These are phyloP conservation scores for Fukomys damarensis DNA, from an alignment of 2,113 vertebrate species.

Conservation along the genomic window DNA sequence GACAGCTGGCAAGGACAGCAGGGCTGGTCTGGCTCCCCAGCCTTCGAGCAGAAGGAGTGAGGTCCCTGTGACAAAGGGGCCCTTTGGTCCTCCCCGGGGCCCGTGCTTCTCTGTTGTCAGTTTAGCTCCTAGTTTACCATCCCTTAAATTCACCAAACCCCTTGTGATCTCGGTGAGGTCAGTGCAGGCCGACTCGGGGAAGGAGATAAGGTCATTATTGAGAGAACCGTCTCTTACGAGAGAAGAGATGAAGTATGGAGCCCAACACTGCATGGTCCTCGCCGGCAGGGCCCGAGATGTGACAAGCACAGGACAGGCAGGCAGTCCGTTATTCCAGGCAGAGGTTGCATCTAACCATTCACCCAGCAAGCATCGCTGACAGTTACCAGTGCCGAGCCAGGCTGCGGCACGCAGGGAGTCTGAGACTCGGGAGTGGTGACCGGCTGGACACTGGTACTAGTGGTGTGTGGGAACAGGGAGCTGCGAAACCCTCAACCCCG, in stretches of 20 bases:
- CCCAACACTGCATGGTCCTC: not conserved
- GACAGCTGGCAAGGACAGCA: constrained; percentile 61
- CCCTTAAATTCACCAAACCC: constrained; percentile 26
- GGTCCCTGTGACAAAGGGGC: constrained; percentile 56
- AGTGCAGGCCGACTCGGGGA: constrained; percentile 49
- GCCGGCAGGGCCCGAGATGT: not conserved
- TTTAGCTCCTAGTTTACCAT: constrained; percentile 29
- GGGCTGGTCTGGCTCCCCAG: constrained; percentile 44
- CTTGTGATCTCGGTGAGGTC: not conserved
- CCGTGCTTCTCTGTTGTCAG: not conserved
- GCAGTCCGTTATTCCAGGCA: too few species aligned
- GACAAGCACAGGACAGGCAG: not conserved
- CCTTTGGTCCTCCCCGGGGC: constrained; percentile 20
- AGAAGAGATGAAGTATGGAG: not conserved
- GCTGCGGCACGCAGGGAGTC: not conserved
- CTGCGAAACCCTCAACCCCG: not conserved
- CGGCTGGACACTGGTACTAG: not conserved
- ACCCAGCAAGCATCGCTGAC: not conserved
- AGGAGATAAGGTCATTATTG: constrained; percentile 57
- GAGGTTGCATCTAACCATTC: not conserved
- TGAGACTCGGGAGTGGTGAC: not conserved
- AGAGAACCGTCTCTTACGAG: constrained; percentile 33
- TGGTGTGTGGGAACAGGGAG: not conserved
- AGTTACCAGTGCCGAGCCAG: not conserved
- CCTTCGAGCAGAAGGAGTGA: not conserved